Evolutionary conservation across 2,113 vertebrate species (phyloP), one percentile per base, ranked within the genome.

Genomic region (Typhlomys cinereus): DNA sequence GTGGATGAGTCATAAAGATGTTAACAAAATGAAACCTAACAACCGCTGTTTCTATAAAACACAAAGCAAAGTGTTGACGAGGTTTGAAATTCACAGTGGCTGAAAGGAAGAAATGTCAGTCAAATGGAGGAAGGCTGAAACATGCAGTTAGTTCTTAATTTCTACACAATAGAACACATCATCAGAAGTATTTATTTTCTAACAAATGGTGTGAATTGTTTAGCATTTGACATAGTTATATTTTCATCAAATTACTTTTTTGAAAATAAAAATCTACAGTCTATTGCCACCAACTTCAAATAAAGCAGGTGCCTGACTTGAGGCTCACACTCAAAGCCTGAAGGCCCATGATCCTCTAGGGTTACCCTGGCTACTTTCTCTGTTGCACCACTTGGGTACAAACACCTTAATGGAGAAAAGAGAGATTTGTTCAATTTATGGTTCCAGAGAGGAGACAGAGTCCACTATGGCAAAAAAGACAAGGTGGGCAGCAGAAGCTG

Each of bases 31-130:
- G 61, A 88, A 71, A 61, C n/a, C 46, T 66, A 75, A 83, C 75
- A 64, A 59, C 44, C n/a, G 31, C 7, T 66, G 27, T 88, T 76
- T 81, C 83, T 89, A 34, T 87, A 66, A 95, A 92, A 82, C 31
- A 20, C 20, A 3, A 54, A 79, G 36, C 36, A 29, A 81, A 52
- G 52, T 39, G 66, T 74, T 78, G 44, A 69, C 52, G 61, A 48
- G 52, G 46, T 50, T 84, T 73, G 57, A 48, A 61, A 88, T 25
- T 29, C 34, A 20, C 59, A 52, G 46, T 44, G 66, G n/a, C 25
- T 21, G 2, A 34, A 88, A 76, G 41, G 66, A 78, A 85, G 25
- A 41, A 78, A 39, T 17, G 61, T 46, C 79, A n/a, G 7, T 44
- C 46, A 67, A 52, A 73, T 31, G 39, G 78, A 84, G 34, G 39